Percentiles rank a stretch among this genome's conserved stretches.
Evolutionary conservation across 2,113 vertebrate genomes (phyloP).

Genomic region (Neogobius melanostomus): DNA sequence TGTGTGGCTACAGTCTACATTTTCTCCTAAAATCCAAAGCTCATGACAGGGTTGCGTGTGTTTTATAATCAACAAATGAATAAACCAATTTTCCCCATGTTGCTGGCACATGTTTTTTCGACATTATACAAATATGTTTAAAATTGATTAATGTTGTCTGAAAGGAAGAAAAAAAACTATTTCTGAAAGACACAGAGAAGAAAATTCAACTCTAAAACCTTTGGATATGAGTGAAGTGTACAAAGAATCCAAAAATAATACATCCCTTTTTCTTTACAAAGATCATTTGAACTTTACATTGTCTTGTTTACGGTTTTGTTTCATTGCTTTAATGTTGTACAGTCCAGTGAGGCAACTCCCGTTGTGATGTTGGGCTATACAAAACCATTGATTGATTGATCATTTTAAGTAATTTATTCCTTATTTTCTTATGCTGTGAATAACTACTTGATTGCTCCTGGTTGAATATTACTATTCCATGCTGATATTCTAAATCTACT

Average conservation of each 20-base stretch:
- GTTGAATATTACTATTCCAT: constrained; percentile 16
- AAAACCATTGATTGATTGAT: too few species aligned
- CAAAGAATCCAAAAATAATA: not conserved
- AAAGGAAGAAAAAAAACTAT: constrained; percentile 4
- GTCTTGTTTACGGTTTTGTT: too few species aligned
- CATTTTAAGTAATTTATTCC: too few species aligned
- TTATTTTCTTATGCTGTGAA: too few species aligned
- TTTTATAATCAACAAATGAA: constrained; percentile 14
- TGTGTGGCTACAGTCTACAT: constrained; percentile 43
- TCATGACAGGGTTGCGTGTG: constrained; percentile 16
- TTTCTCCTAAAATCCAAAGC: constrained; percentile 25
- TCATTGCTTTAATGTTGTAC: too few species aligned
- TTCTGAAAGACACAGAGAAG: constrained; percentile 3
- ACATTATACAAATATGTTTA: constrained; percentile 1
- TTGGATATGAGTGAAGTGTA: not conserved
- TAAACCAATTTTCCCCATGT: constrained; percentile 1
- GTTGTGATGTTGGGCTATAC: too few species aligned
- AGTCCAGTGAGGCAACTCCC: too few species aligned
- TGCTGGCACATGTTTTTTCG: constrained; percentile 10
- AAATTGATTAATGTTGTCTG: constrained; percentile 2
- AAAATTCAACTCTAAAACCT: constrained; percentile 14
- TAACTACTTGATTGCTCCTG: not conserved
- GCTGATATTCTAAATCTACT: constrained; percentile 25
- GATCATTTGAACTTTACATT: too few species aligned
- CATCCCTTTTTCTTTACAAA: too few species aligned